phyloP scores from a whole-genome alignment of 2,888 invertebrate genomes.

The Lymantria monacha region DNA sequence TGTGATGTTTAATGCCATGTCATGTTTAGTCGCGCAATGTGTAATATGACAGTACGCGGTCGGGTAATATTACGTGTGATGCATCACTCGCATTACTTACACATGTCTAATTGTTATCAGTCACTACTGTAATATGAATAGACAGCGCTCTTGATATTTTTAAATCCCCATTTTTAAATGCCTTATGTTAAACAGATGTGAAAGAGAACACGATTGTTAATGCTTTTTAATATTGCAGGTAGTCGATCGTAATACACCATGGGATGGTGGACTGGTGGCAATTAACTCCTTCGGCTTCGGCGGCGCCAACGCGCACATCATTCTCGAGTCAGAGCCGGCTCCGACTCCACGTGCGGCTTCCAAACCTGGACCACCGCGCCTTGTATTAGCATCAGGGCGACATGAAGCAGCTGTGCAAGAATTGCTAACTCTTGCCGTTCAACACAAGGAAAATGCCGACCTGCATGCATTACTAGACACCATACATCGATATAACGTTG shows the following conservation, averaged over 20 bases:
- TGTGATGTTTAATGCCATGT: too few species aligned
- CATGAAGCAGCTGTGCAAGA: conserved; percentile 89
- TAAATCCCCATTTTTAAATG: too few species aligned
- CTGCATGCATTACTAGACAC: conserved; percentile 89
- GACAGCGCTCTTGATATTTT: too few species aligned
- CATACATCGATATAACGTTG: conserved; percentile 86
- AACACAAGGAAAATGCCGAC: conserved; percentile 85
- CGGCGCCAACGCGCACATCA: conserved; percentile 96
- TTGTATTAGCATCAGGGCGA: conserved; percentile 90
- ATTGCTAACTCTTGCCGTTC: conserved; percentile 84
- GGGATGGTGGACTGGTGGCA: conserved; percentile 95
- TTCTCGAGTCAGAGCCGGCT: conserved; percentile 89
- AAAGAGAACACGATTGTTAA: too few species aligned
- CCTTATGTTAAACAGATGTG: too few species aligned
- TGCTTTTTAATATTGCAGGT: conserved; percentile 74
- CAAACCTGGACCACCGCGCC: conserved; percentile 56
- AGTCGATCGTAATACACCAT: conserved; percentile 90
- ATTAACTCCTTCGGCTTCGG: conserved; percentile 99
- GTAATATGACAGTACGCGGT: too few species aligned
- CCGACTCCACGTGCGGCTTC: conserved; percentile 76
- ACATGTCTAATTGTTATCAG: too few species aligned
- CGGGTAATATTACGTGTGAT: too few species aligned
- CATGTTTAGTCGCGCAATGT: too few species aligned
- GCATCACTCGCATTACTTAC: too few species aligned
- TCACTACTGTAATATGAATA: too few species aligned